Conservation (phyloP, 1,140 invertebrate species). For the Eciton burchellii region DNA sequence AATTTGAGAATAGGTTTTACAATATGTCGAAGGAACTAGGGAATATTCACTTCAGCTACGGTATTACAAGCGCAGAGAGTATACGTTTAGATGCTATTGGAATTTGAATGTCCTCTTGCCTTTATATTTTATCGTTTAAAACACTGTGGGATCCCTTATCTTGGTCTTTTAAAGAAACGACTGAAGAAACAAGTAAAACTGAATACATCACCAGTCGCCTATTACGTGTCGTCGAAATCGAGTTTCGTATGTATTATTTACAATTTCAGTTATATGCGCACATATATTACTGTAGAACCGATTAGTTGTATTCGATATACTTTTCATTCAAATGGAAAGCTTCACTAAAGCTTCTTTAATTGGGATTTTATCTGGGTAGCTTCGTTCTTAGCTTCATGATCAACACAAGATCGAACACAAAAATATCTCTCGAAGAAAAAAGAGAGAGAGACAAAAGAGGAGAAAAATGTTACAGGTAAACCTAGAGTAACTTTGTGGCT, state of each 20-base stretch:
- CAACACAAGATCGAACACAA: slow-evolving; percentile 67
- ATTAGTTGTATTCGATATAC: slow-evolving; percentile 65
- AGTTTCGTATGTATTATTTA: slow-evolving; percentile 72
- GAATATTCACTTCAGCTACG: slow-evolving; percentile 68
- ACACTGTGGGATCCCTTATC: slow-evolving; percentile 71
- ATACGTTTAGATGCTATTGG: slow-evolving; percentile 69
- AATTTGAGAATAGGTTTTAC: slow-evolving; percentile 53
- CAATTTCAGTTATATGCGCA: slow-evolving; percentile 76
- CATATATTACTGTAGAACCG: slow-evolving; percentile 64
- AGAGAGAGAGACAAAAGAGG: too few species aligned
- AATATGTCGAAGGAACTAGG: slow-evolving; percentile 69
- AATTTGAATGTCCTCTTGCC: slow-evolving; percentile 70
- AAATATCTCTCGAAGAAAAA: slow-evolving; percentile 63
- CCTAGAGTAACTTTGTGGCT: slow-evolving; percentile 69
- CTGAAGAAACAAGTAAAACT: slow-evolving; percentile 69
- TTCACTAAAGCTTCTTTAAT: too few species aligned
- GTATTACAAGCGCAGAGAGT: slow-evolving; percentile 74
- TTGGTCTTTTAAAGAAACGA: slow-evolving; percentile 71
- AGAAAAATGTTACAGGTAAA: slow-evolving; percentile 43
- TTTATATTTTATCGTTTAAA: slow-evolving; percentile 71
- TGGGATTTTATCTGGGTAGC: too few species aligned
- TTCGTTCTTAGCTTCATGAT: slow-evolving; percentile 46
- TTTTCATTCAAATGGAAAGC: slow-evolving; percentile 66
- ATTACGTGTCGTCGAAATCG: slow-evolving; percentile 65
- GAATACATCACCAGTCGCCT: slow-evolving; percentile 63